A percentile compares a stretch with the other conserved stretches of the same genome.
Conservation (phyloP, 2,113 vertebrate genomes). For the Delphinapterus leucas region DNA sequence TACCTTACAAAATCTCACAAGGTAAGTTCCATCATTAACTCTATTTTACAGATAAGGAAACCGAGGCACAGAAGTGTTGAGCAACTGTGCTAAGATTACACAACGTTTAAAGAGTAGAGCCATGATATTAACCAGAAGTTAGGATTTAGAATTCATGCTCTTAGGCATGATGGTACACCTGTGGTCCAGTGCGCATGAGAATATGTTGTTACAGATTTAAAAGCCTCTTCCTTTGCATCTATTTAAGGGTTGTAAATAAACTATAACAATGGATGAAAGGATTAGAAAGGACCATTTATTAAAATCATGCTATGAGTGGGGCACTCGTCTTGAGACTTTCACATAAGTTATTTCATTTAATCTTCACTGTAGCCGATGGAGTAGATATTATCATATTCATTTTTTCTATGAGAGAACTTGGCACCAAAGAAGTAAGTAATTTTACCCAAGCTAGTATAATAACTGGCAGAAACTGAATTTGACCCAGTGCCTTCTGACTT, state of each 20-base stretch:
- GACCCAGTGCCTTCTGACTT: neutral
- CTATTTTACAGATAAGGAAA: neutral
- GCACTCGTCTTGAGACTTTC: neutral
- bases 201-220: neutral
- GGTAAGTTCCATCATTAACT: neutral
- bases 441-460: neutral
- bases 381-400: neutral
- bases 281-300: neutral
- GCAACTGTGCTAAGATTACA: neutral
- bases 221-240: conserved; percentile 2
- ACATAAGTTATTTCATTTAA: neutral
- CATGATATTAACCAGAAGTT: neutral
- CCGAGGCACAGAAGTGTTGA: neutral
- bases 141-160: neutral
- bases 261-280: neutral
- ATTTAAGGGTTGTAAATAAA: neutral
- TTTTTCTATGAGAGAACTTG: neutral
- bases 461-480: neutral
- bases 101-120: neutral
- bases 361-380: neutral
- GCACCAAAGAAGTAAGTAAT: neutral
- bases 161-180: neutral
- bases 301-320: neutral
- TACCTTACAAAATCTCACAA: neutral
- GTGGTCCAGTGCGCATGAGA: neutral